These are phyloP conservation scores for Oryctolagus cuniculus DNA, from an alignment of 2,113 vertebrate genomes.

Conservation along the genomic window DNA sequence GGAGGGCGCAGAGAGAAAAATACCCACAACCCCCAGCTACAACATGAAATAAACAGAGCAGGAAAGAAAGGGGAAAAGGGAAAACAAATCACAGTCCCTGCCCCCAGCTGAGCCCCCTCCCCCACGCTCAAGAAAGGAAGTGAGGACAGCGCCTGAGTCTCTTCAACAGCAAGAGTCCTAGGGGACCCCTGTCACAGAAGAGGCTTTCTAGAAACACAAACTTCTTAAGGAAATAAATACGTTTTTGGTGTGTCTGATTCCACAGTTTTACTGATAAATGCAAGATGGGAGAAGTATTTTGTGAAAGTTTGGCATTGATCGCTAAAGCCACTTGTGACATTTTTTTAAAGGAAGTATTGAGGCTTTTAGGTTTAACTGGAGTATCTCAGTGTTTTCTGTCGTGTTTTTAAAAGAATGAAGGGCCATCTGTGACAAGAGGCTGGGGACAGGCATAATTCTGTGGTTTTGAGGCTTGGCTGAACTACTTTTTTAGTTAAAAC, in stretches of 20 bases:
- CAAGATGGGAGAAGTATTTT: slow-evolving; percentile 72
- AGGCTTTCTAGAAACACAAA: slow-evolving; percentile 39
- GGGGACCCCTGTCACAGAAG: slow-evolving; percentile 60
- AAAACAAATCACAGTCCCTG: slow-evolving; percentile 11
- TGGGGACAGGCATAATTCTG: slow-evolving; percentile 6
- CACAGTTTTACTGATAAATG: slow-evolving; percentile 43
- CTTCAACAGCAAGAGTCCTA: slow-evolving; percentile 46
- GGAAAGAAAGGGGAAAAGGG: slow-evolving; percentile 76
- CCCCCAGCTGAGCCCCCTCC: slow-evolving; percentile 42
- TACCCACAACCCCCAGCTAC: slow-evolving; percentile 82
- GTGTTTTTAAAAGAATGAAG: slow-evolving; percentile 14
- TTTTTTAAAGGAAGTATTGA: slow-evolving; percentile 55
- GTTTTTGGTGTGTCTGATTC: neutral
- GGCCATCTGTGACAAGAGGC: neutral
- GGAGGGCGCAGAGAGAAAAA: slow-evolving; percentile 84
- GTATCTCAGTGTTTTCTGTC: slow-evolving; percentile 19
- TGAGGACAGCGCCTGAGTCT: slow-evolving; percentile 43
- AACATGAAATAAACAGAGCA: slow-evolving; percentile 87
- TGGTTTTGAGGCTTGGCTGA: slow-evolving; percentile 58
- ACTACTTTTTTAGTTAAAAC: slow-evolving; percentile 67
- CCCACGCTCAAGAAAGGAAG: slow-evolving; percentile 66
- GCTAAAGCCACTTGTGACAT: slow-evolving; percentile 68
- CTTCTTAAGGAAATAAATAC: slow-evolving; percentile 62
- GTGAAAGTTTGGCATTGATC: slow-evolving; percentile 67
- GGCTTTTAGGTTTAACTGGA: slow-evolving; percentile 71